These are phyloP conservation scores for Eumeta japonica DNA, from an alignment of 1,140 invertebrate genomes.

Conservation along the genomic window DNA sequence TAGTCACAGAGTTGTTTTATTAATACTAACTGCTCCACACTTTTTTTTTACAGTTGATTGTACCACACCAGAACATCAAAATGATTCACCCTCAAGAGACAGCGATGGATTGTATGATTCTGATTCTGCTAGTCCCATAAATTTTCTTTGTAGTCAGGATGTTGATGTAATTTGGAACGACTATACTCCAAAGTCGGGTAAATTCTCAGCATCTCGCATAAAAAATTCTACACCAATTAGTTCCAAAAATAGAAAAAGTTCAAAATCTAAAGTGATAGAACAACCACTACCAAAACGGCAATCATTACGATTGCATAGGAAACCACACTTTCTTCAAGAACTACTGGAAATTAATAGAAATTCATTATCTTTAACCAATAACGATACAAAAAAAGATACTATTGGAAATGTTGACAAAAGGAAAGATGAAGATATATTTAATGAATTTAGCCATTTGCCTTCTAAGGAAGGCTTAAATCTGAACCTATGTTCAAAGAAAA, in stretches of 20 bases:
- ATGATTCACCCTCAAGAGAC: slow-evolving; percentile 44
- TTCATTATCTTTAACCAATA: slow-evolving; percentile 36
- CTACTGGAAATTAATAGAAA: slow-evolving; percentile 48
- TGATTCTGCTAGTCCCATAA: slow-evolving; percentile 44
- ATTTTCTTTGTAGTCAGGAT: slow-evolving; percentile 55
- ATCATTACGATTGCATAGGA: slow-evolving; percentile 30
- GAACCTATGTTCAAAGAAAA: slow-evolving; percentile 36
- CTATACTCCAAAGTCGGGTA: slow-evolving; percentile 43
- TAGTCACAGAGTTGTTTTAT: too few species aligned
- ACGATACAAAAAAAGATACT: slow-evolving; percentile 18
- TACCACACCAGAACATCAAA: too few species aligned
- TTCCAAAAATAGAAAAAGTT: slow-evolving; percentile 29
- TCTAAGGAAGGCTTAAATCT: slow-evolving; percentile 30
- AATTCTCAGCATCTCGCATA: slow-evolving; percentile 14
- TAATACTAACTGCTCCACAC: too few species aligned
- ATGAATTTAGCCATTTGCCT: slow-evolving; percentile 32
- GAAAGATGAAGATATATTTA: slow-evolving; percentile 45
- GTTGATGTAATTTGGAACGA: slow-evolving; percentile 55
- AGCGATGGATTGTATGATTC: slow-evolving; percentile 47
- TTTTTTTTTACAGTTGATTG: too few species aligned
- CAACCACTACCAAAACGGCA: slow-evolving; percentile 35
- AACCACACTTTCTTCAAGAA: slow-evolving; percentile 40
- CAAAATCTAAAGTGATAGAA: slow-evolving; percentile 31
- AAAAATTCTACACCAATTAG: slow-evolving; percentile 43
- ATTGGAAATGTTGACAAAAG: slow-evolving; percentile 22